Conservation (phyloP, 1,140 invertebrate genomes). For the Eriosoma lanigerum region DNA sequence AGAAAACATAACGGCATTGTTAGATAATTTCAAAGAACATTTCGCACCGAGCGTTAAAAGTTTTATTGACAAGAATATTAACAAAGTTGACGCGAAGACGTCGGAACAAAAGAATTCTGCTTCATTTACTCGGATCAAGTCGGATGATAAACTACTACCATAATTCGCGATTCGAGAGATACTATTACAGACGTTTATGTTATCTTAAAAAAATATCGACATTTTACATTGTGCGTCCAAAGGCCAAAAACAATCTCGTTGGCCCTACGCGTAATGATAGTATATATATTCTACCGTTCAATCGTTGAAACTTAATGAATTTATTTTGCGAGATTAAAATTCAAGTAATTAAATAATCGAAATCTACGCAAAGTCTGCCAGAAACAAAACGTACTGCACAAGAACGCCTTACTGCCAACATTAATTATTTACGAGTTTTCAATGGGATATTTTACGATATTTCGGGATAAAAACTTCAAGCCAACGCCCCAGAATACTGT, state of each 20-base stretch:
- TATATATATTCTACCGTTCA: not conserved
- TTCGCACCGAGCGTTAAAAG: not conserved
- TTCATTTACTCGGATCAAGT: not conserved
- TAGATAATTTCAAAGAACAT: not conserved
- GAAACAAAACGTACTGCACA: not conserved
- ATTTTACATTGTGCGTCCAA: not conserved
- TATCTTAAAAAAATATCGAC: not conserved
- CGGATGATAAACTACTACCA: not conserved
- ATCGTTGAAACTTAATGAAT: not conserved
- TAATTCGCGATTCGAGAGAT: not conserved
- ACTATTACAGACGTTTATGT: not conserved
- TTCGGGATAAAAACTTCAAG: not conserved
- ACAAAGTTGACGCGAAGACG: not conserved
- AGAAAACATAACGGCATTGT: not conserved
- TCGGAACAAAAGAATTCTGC: not conserved
- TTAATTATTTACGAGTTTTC: not conserved
- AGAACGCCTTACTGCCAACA: not conserved
- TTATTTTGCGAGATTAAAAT: not conserved
- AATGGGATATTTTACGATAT: not conserved
- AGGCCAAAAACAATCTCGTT: not conserved
- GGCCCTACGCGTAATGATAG: not conserved
- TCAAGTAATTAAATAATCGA: not conserved
- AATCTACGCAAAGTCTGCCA: not conserved
- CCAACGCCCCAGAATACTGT: no score
- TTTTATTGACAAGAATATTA: not conserved